phyloP scores from a whole-genome alignment of 2,797 vertebrate species.

The Mus caroli region DNA sequence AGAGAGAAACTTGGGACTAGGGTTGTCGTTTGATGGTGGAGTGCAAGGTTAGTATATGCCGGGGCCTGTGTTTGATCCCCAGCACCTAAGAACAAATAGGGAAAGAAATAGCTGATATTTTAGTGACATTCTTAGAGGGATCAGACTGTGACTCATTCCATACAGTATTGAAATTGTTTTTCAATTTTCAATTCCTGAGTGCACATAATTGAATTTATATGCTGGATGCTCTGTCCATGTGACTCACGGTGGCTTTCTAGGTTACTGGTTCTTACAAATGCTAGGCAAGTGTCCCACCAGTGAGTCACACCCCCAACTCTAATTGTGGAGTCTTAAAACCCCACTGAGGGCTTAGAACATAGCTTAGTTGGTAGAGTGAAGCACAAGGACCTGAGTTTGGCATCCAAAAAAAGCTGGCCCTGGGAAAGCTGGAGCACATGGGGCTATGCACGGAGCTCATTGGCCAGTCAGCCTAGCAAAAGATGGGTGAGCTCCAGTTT shows the following conservation, averaged over 20 bases:
- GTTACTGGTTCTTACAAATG: neutral
- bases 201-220: neutral
- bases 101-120: neutral
- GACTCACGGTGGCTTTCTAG: neutral
- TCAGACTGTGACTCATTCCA: neutral
- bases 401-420: neutral
- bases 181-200: neutral
- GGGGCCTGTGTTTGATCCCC: neutral
- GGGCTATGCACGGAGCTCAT: neutral
- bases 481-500: neutral
- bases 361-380: neutral
- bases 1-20: neutral
- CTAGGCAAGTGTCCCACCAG: neutral
- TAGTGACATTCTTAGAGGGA: constrained; percentile 41
- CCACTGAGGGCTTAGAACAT: neutral
- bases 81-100: neutral
- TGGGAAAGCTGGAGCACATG: neutral
- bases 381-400: neutral
- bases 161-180: neutral
- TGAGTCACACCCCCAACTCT: neutral
- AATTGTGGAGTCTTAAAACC: neutral
- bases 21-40: neutral
- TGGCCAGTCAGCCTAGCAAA: neutral
- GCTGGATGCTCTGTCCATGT: neutral
- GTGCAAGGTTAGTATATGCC: neutral